These are phyloP conservation scores for Natator depressus DNA, from an alignment of 2,113 vertebrate species.

Conservation along the genomic window DNA sequence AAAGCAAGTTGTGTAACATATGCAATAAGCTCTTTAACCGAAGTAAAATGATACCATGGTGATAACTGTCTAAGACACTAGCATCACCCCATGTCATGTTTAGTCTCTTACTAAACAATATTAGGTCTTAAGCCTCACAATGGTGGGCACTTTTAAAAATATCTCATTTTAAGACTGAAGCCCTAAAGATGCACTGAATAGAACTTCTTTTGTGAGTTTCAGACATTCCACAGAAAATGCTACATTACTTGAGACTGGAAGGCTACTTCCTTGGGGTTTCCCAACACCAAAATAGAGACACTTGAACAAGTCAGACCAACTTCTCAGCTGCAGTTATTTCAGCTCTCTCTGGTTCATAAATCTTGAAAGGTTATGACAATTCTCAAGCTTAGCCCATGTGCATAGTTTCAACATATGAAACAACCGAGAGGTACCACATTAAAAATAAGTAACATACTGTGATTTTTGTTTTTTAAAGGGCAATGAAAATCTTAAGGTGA, in stretches of 20 bases:
- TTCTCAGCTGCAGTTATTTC: neutral
- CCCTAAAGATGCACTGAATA: neutral
- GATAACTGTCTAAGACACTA: neutral
- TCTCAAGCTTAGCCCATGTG: neutral
- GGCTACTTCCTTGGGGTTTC: neutral
- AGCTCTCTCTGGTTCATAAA: neutral
- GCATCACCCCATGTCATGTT: neutral
- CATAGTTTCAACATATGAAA: neutral
- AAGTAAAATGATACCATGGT: neutral
- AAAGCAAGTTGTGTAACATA: neutral
- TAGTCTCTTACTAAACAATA: neutral
- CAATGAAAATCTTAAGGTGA: neutral
- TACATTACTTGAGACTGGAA: neutral
- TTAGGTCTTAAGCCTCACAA: neutral
- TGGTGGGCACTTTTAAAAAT: neutral
- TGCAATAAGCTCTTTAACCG: neutral
- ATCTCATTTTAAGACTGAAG: neutral
- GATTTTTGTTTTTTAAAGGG: fast-evolving
- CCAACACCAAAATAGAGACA: neutral
- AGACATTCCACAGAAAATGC: neutral
- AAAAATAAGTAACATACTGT: neutral
- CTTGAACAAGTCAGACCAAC: neutral
- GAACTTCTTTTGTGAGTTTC: neutral
- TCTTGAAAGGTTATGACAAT: neutral
- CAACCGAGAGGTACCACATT: neutral